phyloP scores from a whole-genome alignment of 2,113 vertebrate genomes.

The Eptatretus burgeri region DNA sequence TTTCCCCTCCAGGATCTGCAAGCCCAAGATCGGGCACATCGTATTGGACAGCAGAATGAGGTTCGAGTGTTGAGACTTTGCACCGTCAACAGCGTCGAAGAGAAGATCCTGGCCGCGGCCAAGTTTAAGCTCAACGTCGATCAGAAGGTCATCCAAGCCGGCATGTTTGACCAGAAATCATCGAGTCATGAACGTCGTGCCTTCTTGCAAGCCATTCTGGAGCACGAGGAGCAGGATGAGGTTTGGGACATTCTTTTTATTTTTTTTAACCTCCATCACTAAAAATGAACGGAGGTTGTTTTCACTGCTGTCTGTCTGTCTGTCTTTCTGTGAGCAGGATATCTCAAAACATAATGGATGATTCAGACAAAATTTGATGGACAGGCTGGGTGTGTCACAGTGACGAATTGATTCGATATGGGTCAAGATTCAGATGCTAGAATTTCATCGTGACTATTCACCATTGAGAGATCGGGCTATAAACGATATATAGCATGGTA shows the following conservation, averaged over 20 bases:
- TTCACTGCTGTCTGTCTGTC: too few species aligned
- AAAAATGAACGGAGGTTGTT: too few species aligned
- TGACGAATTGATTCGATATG: too few species aligned
- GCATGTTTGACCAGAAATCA: constrained; percentile 69
- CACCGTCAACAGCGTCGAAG: constrained; percentile 56
- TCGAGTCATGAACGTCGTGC: constrained; percentile 46
- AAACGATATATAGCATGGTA: too few species aligned
- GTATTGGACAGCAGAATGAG: constrained; percentile 55
- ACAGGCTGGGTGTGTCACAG: too few species aligned
- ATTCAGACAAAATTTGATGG: too few species aligned
- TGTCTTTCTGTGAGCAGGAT: too few species aligned
- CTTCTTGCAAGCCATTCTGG: constrained; percentile 47
- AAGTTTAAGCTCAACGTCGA: constrained; percentile 63
- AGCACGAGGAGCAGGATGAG: constrained; percentile 58
- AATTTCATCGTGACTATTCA: too few species aligned
- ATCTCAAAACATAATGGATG: too few species aligned
- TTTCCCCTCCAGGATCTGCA: constrained; percentile 30
- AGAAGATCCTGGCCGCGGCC: constrained; percentile 50
- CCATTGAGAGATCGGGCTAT: too few species aligned
- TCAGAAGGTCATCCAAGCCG: constrained; percentile 56
- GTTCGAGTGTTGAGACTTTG: constrained; percentile 44
- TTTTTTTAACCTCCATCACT: too few species aligned
- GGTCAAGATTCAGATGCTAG: too few species aligned
- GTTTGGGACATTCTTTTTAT: constrained; percentile 14
- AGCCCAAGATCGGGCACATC: constrained; percentile 45